Evolutionary conservation across 2,113 vertebrate species (phyloP).

Genomic region (Clarias magur): DNA sequence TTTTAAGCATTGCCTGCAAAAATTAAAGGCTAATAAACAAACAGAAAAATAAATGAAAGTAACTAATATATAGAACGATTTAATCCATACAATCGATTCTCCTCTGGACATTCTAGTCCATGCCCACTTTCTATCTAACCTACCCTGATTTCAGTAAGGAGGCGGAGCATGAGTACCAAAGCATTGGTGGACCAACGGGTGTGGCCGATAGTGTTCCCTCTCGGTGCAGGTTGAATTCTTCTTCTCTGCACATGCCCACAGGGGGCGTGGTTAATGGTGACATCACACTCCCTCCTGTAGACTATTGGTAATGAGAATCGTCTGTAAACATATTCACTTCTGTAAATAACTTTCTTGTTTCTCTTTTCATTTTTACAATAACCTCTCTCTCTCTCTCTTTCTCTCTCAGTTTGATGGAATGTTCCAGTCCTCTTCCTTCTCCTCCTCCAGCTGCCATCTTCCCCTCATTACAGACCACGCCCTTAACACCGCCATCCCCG

Average conservation of each 20-base stretch:
- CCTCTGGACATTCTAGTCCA: constrained; percentile 79
- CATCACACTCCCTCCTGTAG: constrained; percentile 67
- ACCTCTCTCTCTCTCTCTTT: too few relatives aligned
- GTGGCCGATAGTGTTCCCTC: constrained; percentile 62
- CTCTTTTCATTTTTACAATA: not conserved
- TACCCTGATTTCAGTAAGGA: constrained; percentile 63
- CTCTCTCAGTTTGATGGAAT: too few relatives aligned
- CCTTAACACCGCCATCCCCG: constrained; percentile 33
- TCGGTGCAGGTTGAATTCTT: constrained; percentile 70
- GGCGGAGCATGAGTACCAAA: constrained; percentile 87
- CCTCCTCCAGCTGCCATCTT: too few relatives aligned
- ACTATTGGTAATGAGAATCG: constrained; percentile 78
- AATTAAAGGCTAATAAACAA: not conserved
- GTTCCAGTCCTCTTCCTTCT: too few relatives aligned
- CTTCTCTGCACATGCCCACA: constrained; percentile 74
- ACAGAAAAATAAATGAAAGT: constrained; percentile 4
- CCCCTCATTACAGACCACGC: too few relatives aligned
- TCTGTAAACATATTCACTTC: not conserved
- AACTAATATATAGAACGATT: not conserved
- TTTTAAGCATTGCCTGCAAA: not conserved
- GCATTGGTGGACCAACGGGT: constrained; percentile 58
- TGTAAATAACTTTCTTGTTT: not conserved
- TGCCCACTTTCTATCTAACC: constrained; percentile 66
- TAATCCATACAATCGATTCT: constrained; percentile 35
- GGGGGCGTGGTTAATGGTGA: constrained; percentile 74